These are phyloP conservation scores for Neodon shergylaensis DNA, from an alignment of 2,113 vertebrate species.

Conservation along the genomic window DNA sequence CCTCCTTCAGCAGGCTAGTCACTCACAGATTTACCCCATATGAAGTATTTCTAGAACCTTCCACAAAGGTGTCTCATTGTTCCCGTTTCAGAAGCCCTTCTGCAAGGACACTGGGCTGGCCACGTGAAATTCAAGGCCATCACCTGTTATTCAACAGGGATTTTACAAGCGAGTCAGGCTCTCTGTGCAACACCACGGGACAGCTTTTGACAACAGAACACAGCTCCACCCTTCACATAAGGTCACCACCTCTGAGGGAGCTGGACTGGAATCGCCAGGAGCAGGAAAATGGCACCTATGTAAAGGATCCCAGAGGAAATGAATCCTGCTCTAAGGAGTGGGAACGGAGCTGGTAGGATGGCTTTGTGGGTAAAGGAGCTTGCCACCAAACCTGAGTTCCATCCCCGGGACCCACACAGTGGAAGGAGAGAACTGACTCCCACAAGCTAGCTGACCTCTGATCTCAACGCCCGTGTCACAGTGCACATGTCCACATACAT, in stretches of 20 bases:
- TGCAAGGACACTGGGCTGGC: not conserved
- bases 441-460: not conserved
- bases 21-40: not conserved
- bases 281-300: not conserved
- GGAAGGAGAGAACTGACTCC: not conserved
- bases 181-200: not conserved
- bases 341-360: not conserved
- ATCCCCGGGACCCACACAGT: not conserved
- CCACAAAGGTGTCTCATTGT: rapidly evolving
- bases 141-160: not conserved
- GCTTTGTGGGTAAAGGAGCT: not conserved
- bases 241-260: not conserved
- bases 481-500: not conserved
- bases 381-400: not conserved
- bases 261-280: not conserved
- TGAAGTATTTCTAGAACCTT: not conserved
- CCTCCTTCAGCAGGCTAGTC: not conserved
- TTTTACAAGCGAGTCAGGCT: not conserved
- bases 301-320: not conserved
- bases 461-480: not conserved
- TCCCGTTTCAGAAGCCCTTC: not conserved
- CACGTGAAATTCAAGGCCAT: not conserved
- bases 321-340: not conserved
- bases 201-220: not conserved
- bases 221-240: not conserved